These are phyloP conservation scores for Calliopsis andreniformis DNA, from an alignment of 1,140 invertebrate genomes.

Conservation along the genomic window DNA sequence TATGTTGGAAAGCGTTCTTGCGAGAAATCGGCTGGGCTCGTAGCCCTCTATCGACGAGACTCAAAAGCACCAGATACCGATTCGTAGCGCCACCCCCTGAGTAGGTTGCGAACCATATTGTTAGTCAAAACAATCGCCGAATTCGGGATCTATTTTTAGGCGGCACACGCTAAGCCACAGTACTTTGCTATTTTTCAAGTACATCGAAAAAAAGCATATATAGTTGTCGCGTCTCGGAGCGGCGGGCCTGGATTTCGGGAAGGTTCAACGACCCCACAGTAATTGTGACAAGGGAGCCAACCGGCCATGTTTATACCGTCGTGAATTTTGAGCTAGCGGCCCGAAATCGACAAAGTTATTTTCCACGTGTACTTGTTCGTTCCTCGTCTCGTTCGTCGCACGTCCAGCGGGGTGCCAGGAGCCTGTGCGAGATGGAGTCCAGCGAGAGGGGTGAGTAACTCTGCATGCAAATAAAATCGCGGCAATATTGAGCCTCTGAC, in stretches of 20 bases:
- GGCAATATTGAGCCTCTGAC: conserved; percentile 73
- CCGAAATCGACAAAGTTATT: conserved; percentile 62
- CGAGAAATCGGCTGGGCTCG: neutral
- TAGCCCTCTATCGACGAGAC: neutral
- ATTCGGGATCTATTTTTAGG: conserved; percentile 66
- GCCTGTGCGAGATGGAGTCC: conserved; percentile 71
- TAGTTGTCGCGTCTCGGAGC: conserved; percentile 2
- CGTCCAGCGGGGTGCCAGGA: conserved; percentile 27
- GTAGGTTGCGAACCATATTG: conserved; percentile 68
- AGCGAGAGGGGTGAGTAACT: conserved; percentile 77
- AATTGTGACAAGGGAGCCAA: conserved; percentile 73
- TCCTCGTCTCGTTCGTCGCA: conserved; percentile 33
- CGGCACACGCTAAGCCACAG: conserved; percentile 44
- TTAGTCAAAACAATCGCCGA: conserved; percentile 71
- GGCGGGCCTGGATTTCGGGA: conserved; percentile 46
- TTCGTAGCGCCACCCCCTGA: conserved; percentile 67
- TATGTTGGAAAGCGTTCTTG: too few species aligned
- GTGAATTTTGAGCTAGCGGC: conserved; percentile 71
- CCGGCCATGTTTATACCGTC: conserved; percentile 79
- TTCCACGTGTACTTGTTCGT: conserved; percentile 55
- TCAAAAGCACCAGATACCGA: neutral
- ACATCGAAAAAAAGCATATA: conserved; percentile 42
- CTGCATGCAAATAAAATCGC: conserved; percentile 38
- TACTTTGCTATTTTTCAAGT: conserved; percentile 50
- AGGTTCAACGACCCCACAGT: conserved; percentile 75